These are phyloP conservation scores for Stictonetta naevosa DNA, from an alignment of 2,113 vertebrate genomes.

Conservation along the genomic window DNA sequence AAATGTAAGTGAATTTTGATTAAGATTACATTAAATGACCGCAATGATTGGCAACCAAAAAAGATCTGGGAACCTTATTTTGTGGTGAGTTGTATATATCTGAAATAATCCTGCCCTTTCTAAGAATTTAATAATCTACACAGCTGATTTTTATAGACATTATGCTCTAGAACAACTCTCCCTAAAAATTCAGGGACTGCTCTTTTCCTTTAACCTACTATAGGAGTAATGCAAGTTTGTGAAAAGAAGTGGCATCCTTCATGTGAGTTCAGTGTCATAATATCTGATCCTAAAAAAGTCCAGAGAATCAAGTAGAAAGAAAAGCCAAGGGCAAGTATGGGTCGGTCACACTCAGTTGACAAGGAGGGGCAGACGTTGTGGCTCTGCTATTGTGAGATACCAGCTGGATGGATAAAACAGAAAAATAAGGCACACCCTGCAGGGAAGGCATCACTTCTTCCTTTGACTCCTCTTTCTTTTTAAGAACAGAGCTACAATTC, in stretches of 20 bases:
- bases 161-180: neutral
- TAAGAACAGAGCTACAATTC: neutral
- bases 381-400: neutral
- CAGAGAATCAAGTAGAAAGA: neutral
- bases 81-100: neutral
- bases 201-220: neutral
- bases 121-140: neutral
- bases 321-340: neutral
- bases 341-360: neutral
- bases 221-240: neutral
- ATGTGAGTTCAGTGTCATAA: neutral
- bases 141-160: neutral
- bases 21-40: neutral
- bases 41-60: neutral
- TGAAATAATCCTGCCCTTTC: neutral
- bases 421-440: conserved; percentile 48
- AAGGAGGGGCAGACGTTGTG: neutral
- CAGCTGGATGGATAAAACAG: conserved; percentile 7
- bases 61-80: neutral
- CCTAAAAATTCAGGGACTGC: neutral
- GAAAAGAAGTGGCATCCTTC: neutral
- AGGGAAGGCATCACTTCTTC: conserved; percentile 20
- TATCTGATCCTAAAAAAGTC: neutral
- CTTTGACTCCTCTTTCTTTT: neutral
- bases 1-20: neutral